Percentiles rank a stretch among this genome's conserved stretches.
phyloP scores from a whole-genome alignment of 2,113 vertebrate species.

The Pluvialis apricaria region DNA sequence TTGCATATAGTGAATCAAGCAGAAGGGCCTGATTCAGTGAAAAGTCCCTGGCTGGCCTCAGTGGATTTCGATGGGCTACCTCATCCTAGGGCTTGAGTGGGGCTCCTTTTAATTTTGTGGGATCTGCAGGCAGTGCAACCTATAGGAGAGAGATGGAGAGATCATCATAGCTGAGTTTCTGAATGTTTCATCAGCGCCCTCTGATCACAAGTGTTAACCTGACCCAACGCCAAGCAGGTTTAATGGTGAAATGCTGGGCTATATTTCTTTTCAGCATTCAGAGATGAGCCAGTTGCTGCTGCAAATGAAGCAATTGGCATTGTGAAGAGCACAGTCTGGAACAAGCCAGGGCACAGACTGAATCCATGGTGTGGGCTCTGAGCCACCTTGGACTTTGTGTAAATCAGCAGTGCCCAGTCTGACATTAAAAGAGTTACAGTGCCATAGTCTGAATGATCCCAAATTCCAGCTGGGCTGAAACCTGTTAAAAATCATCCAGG shows the following conservation, averaged over 20 bases:
- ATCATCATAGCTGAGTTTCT: neutral
- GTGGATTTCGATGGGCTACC: neutral
- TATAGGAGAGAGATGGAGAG: neutral
- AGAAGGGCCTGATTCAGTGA: neutral
- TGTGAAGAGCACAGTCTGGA: neutral
- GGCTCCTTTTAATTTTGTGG: neutral
- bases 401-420: neutral
- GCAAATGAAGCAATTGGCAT: neutral
- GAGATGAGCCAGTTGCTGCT: neutral
- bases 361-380: neutral
- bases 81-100: neutral
- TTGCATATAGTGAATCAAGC: neutral
- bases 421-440: neutral
- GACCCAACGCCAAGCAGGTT: neutral
- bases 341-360: neutral
- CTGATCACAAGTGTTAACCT: neutral
- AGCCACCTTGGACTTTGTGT: accelerated
- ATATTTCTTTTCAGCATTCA: neutral
- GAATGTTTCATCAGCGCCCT: neutral
- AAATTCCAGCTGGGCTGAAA: neutral
- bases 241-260: neutral
- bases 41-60: neutral
- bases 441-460: neutral
- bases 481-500: neutral
- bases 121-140: neutral